Conservation (phyloP, 2,888 invertebrate genomes). For the Sicus ferrugineus region DNA sequence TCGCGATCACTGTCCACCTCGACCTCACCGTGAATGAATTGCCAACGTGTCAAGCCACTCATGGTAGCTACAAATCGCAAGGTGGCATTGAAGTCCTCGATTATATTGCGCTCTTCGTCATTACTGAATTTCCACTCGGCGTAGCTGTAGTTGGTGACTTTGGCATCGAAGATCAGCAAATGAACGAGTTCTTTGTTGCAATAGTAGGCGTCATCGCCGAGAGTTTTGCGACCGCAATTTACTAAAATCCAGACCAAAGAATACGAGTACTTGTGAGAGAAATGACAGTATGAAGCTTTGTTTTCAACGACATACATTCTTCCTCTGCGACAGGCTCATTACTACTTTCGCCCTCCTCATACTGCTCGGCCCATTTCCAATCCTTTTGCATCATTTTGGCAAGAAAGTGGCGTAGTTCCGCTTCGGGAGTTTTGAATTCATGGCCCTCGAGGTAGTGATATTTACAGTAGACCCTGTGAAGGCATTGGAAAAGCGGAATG, state of each 20-base stretch:
- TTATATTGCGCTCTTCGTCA: conserved; percentile 67
- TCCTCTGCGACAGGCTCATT: conserved; percentile 50
- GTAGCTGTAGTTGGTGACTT: conserved; percentile 71
- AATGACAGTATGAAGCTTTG: background rate
- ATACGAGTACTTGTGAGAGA: background rate
- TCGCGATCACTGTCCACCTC: conserved; percentile 67
- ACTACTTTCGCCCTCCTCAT: conserved; percentile 61
- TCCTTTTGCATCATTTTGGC: conserved; percentile 69
- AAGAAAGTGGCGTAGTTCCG: conserved; percentile 79
- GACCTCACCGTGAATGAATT: conserved; percentile 74
- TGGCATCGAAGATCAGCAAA: conserved; percentile 87
- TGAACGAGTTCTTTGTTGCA: conserved; percentile 87
- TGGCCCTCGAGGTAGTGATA: conserved; percentile 84
- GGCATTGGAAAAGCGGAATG: no score
- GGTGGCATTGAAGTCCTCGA: conserved; percentile 75
- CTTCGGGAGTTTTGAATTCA: conserved; percentile 76
- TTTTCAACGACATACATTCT: conserved; percentile 48
- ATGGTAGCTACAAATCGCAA: conserved; percentile 87
- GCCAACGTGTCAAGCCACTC: conserved; percentile 89
- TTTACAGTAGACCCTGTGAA: conserved; percentile 81
- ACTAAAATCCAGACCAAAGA: conserved; percentile 61
- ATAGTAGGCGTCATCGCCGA: conserved; percentile 77
- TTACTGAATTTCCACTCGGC: conserved; percentile 68
- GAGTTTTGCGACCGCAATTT: conserved; percentile 72
- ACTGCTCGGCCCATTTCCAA: conserved; percentile 74